Conservation (phyloP, 64 coral and sea anemone species). For the Dendronephthya gigantea region DNA sequence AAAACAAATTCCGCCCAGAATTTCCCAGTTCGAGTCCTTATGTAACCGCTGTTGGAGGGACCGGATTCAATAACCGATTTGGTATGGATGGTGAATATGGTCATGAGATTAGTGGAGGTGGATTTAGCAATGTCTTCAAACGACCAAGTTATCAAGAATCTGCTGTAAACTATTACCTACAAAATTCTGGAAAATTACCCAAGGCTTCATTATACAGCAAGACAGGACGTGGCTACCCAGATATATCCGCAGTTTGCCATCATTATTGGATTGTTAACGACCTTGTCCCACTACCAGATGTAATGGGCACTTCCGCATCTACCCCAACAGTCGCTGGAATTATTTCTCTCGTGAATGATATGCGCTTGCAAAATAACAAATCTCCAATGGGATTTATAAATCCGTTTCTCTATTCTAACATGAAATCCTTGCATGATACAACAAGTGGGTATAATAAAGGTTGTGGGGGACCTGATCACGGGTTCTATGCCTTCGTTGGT, state of each 20-base stretch:
- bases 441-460: slow-evolving; percentile 76
- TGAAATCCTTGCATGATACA: slow-evolving; percentile 56
- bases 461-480: slow-evolving; percentile 55
- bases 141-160: slow-evolving; percentile 66
- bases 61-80: slow-evolving; percentile 71
- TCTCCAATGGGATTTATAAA: slow-evolving; percentile 80
- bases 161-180: slow-evolving; percentile 74
- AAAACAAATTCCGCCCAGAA: slow-evolving; percentile 70
- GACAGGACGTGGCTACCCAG: slow-evolving; percentile 66
- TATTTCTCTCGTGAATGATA: slow-evolving; percentile 79
- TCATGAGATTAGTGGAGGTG: slow-evolving; percentile 90
- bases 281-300: slow-evolving; percentile 51
- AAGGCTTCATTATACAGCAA: slow-evolving; percentile 54
- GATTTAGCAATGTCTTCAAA: slow-evolving; percentile 74
- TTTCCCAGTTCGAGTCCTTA: slow-evolving; percentile 85
- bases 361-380: slow-evolving; percentile 56
- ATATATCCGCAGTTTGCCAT: slow-evolving; percentile 69
- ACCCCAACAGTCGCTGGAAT: slow-evolving; percentile 92
- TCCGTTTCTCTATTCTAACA: slow-evolving; percentile 83
- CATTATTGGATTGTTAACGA: slow-evolving; percentile 96
- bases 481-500: slow-evolving; percentile 64
- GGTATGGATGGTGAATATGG: slow-evolving; percentile 49
- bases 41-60: slow-evolving; percentile 91
- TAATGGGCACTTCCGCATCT: slow-evolving; percentile 76
- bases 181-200: slow-evolving; percentile 64